Evolutionary conservation across 2,888 invertebrate genomes (phyloP).

Genomic region (Romanomermis culicivorax): DNA sequence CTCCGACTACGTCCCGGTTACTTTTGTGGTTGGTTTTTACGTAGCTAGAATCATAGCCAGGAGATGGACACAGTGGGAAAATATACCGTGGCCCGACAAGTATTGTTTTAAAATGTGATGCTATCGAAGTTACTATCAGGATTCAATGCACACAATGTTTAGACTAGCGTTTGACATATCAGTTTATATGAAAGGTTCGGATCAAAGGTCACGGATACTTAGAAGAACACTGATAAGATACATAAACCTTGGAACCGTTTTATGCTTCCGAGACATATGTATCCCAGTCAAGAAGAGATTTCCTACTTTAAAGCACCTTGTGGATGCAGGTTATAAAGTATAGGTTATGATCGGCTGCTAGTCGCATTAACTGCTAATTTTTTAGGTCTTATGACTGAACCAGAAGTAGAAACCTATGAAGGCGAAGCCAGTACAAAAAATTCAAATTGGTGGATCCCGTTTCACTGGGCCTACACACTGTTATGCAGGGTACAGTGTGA

Average conservation of each 20-base stretch:
- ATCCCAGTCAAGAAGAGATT: neutral
- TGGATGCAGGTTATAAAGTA: neutral
- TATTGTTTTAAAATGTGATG: too few relatives aligned
- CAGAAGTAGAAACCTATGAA: neutral
- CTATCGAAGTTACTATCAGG: neutral
- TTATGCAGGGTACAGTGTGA: neutral
- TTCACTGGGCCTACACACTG: constrained; percentile 3
- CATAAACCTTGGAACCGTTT: neutral
- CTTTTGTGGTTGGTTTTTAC: constrained; percentile 4
- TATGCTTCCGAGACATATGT: neutral
- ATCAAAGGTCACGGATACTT: neutral
- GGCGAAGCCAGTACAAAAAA: neutral
- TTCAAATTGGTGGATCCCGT: constrained; percentile 4
- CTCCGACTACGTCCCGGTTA: constrained; percentile 1
- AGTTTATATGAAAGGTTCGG: neutral
- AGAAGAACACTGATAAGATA: neutral
- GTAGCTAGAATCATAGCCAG: neutral
- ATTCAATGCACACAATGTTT: neutral
- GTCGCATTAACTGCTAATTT: too few relatives aligned
- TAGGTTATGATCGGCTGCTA: too few relatives aligned
- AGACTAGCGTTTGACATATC: neutral
- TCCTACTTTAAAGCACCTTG: neutral
- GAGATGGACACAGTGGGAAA: constrained; percentile 2
- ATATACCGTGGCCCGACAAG: constrained; percentile 3
- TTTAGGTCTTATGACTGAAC: neutral